Evolutionary conservation across 2,113 vertebrate species (phyloP), one percentile per base, ranked within the genome.

Genomic region (Brachyhypopomus gauderio): DNA sequence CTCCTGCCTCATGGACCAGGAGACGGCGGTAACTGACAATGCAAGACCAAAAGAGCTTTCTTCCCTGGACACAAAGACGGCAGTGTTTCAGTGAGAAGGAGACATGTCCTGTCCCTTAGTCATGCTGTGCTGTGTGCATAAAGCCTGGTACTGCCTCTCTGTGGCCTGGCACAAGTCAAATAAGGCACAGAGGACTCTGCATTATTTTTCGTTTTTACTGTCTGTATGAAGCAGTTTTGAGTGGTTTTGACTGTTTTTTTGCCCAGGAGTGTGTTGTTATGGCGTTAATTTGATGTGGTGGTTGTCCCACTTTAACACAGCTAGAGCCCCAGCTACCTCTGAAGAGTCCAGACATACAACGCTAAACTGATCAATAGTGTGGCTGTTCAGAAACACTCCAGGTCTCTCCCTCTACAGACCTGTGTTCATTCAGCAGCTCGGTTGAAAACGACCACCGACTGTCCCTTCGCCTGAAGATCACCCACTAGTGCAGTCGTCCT

Each of bases 41-140:
- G 22, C 16, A 25, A 34, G 27, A 55, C 4, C 5, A 3, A 34
- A 41, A 55, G 19, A 66, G 75, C 85, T 36, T 75, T 88, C 75
- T 20, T 88, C 83, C 73, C 22, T 83, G 17, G 56, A 16, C 79
- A 91, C 91, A 94, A 93, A 90, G 85, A 62, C 74, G 8, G 23
- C 82, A 87, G 82, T 93, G 92, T 91, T 87, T 38, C 8, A 74
- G 45, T 30, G 66, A 48, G 48, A 85, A 83, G 69, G 64, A 60
- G 64, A 20, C 66, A 52, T 69, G 67, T 69, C 27, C 67, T 63
- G 67, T 77, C 80, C 41, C 48, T 66, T 77, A 66, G 27, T 41
- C 74, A 82, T 72, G 17, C 17, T 38, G 72, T 64, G 0, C n/a
- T 45, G 64, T 64, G 74, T 85, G 81, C 79, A 75, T 77, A 75